Evolutionary conservation across 2,113 vertebrate genomes (phyloP).

Genomic region (Megaptera novaeangliae): DNA sequence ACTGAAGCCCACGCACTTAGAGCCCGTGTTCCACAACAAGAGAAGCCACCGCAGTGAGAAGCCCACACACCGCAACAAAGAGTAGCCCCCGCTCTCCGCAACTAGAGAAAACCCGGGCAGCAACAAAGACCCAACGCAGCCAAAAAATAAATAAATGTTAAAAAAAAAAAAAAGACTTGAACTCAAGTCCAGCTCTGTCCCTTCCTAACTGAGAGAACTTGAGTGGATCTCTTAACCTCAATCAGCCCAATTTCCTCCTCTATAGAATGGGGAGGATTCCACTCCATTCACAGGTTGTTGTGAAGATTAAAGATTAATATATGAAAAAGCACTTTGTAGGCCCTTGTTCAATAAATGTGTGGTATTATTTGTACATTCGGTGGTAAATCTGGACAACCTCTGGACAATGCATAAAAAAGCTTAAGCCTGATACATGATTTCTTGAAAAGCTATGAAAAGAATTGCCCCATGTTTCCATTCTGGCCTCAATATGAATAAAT

Average conservation of each 20-base stretch:
- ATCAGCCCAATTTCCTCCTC: not conserved
- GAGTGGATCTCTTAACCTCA: not conserved
- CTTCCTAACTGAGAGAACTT: not conserved
- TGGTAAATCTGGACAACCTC: not conserved
- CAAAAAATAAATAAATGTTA: too few relatives aligned
- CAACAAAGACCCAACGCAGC: too few relatives aligned
- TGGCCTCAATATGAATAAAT: not conserved
- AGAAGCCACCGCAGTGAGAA: too few relatives aligned
- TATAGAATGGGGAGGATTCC: not conserved
- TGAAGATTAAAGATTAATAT: not conserved
- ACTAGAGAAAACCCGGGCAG: too few relatives aligned
- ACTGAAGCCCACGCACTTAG: too few relatives aligned
- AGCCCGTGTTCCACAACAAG: too few relatives aligned
- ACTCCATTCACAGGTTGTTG: not conserved
- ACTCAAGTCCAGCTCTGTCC: not conserved
- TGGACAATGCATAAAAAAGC: not conserved
- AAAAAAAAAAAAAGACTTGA: not conserved
- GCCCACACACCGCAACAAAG: too few relatives aligned
- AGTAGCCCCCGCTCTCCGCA: too few relatives aligned
- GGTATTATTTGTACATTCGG: not conserved
- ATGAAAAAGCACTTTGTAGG: not conserved
- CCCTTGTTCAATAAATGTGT: not conserved
- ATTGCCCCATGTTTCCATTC: not conserved
- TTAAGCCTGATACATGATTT: not conserved
- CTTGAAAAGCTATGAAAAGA: conserved; percentile 16